Evolutionary conservation across 2,888 invertebrate genomes (phyloP), one percentile per base, ranked within the genome.

Genomic region (Calameuta pallipes): DNA sequence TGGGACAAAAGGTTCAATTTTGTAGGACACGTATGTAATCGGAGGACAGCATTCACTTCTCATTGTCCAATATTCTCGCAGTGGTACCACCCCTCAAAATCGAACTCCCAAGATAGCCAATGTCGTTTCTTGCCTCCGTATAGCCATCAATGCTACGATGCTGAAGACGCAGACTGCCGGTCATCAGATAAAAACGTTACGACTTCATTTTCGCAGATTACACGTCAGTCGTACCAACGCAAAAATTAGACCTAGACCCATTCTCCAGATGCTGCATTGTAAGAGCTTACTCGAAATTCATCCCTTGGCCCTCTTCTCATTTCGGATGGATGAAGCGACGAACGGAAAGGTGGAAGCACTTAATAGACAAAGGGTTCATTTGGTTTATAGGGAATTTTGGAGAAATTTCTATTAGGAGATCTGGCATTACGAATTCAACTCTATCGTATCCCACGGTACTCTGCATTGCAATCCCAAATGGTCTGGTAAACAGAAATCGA

Each of bases 1-100:
- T 69, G 79, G 79, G 76, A 79, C 79, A 79, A 79, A 79, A 76
- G 79, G 56, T 33, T 74, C 76, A 79, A 79, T 79, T 74, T 69
- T 34, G 36, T 36, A 56, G 56, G 56, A 56, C 23, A 56, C 56
- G 56, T 56, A 56, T 56, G 56, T 56, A 56, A 56, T 56, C 56
- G 56, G 23, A 56, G 56, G 56, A 56, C 6, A 56, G 56, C n/a
- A 30, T 36, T 30, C 36, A 74, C n/a, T 37, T 34, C 74, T 74
- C 74, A 74, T 74, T 74, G 74, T 74, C 74, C 74, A 34, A 34
- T 74, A 1, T 35, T 30, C 74, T 36, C 11, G 13, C 74, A 36
- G 11, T 74, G 12, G 4, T 6, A 33, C 23, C 74, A 13, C 1
- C 36, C 71, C 6, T 23, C 23, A 31, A 33, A 30, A 31, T n/a